Evolutionary conservation across 2,113 vertebrate genomes (phyloP).

Genomic region (Chaetodon trifascialis): DNA sequence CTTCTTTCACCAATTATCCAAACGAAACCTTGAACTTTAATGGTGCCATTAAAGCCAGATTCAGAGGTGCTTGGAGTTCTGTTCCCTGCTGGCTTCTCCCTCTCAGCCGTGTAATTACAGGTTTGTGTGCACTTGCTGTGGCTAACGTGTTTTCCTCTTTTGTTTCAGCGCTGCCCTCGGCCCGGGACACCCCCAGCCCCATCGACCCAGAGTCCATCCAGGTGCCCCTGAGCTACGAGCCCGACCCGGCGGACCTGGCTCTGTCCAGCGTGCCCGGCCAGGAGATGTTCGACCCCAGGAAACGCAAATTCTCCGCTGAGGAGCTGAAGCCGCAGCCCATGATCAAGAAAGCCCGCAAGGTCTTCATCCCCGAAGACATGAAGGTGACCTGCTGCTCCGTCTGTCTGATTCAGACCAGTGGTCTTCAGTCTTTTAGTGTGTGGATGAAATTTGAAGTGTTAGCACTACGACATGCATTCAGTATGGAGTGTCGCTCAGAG

Average conservation of each 20-base stretch:
- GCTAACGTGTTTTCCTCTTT: background rate
- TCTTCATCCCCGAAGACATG: constrained; percentile 97
- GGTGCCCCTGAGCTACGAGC: constrained; percentile 93
- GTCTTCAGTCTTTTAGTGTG: no score
- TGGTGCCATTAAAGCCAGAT: background rate
- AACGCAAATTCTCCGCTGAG: constrained; percentile 95
- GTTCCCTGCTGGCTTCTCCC: background rate
- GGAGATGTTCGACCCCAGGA: constrained; percentile 97
- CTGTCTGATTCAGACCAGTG: background rate
- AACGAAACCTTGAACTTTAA: background rate
- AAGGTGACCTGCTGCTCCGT: constrained; percentile 86
- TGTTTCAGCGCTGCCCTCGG: constrained; percentile 82
- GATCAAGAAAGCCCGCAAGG: constrained; percentile 99
- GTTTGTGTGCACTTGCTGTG: background rate
- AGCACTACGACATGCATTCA: no score
- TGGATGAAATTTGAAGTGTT: no score
- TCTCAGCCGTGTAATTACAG: background rate
- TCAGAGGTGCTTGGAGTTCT: background rate
- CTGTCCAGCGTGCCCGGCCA: constrained; percentile 98
- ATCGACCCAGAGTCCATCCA: constrained; percentile 98
- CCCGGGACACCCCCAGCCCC: constrained; percentile 94
- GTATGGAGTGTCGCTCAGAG: no score
- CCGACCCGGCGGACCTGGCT: constrained; percentile 95
- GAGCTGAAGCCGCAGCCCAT: constrained; percentile 99
- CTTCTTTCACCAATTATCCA: background rate